Conservation (phyloP, 2,888 invertebrate genomes). For the Diarsia mendica region DNA sequence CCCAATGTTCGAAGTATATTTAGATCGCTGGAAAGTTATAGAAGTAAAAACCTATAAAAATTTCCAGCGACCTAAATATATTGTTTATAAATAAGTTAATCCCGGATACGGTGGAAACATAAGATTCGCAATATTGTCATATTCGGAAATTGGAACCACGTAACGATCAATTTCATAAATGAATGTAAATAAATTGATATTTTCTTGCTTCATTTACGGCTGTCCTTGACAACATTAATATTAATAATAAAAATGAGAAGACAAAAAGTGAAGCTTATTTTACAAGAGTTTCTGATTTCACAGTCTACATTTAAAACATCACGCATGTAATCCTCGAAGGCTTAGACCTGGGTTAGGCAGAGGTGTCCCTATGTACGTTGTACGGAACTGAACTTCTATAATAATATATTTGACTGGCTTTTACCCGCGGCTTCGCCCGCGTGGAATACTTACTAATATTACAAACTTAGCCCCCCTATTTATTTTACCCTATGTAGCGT, state of each 20-base stretch:
- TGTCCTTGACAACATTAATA: no score
- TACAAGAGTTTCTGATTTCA: neutral
- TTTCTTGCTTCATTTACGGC: neutral
- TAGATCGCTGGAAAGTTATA: neutral
- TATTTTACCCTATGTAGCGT: no score
- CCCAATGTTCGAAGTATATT: neutral
- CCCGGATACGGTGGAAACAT: neutral
- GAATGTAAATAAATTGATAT: neutral
- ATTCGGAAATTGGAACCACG: neutral
- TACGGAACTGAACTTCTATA: neutral
- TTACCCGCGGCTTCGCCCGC: no score
- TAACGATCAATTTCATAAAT: neutral
- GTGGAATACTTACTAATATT: no score
- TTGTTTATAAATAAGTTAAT: neutral
- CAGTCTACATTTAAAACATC: neutral
- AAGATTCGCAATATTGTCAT: constrained; percentile 8
- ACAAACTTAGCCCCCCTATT: no score
- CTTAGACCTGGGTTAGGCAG: neutral
- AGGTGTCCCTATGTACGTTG: neutral
- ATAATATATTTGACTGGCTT: no score
- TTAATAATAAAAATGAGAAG: no score
- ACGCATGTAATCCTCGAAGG: neutral
- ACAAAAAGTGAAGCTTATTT: neutral
- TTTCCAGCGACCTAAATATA: no score
- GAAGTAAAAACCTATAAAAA: no score